These are phyloP conservation scores for Empis livida DNA, from an alignment of 2,888 invertebrate genomes.

Conservation along the genomic window DNA sequence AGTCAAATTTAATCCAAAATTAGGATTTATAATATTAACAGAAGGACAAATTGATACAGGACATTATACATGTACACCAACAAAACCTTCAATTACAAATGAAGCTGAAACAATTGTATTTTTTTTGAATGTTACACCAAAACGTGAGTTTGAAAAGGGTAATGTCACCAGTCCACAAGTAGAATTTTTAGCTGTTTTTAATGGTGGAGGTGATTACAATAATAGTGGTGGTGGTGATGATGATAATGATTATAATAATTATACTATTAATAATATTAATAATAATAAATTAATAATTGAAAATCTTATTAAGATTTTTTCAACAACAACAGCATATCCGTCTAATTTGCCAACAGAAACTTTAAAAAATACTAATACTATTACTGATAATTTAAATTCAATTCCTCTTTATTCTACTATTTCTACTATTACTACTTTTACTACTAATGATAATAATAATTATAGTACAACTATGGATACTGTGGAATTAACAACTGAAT, in stretches of 20 bases:
- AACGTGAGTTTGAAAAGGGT: conserved; percentile 8
- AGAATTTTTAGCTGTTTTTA: conserved; percentile 2
- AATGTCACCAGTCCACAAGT: conserved; percentile 5
- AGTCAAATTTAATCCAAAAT: conserved; percentile 21
- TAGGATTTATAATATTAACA: conserved; percentile 30
- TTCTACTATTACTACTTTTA: background rate
- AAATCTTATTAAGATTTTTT: background rate
- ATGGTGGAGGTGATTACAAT: conserved; percentile 1
- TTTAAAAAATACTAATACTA: background rate
- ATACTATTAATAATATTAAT: background rate
- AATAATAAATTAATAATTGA: background rate
- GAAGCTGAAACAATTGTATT: conserved; percentile 21
- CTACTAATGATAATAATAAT: conserved; percentile 7
- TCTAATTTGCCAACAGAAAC: background rate
- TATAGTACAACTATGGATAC: conserved; percentile 5
- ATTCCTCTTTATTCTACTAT: background rate
- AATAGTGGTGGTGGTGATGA: conserved; percentile 2
- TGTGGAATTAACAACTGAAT: conserved; percentile 11
- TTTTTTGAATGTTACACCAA: conserved; percentile 9
- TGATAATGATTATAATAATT: conserved; percentile 9
- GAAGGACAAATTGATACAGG: conserved; percentile 28
- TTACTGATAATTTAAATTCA: background rate
- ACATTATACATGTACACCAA: conserved; percentile 26
- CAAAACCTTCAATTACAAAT: conserved; percentile 20
- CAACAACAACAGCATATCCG: background rate